Conservation (phyloP, 2,797 vertebrate genomes). For the Protosalanx chinensis region DNA sequence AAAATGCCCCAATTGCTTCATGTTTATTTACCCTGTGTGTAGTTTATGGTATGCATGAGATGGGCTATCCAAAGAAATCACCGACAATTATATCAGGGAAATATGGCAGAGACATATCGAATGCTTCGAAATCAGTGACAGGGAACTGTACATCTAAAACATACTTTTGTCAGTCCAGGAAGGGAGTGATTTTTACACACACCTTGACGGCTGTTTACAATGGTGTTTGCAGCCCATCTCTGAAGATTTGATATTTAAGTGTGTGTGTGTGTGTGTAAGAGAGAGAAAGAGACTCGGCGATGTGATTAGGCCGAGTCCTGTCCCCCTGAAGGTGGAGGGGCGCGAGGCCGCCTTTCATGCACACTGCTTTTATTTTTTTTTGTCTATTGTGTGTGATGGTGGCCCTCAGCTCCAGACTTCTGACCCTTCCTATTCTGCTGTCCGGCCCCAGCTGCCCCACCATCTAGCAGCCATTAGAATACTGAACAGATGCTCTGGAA, state of each 20-base stretch:
- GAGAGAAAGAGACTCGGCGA: conserved; percentile 17
- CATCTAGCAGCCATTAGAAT: conserved; percentile 67
- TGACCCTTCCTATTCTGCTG: conserved; percentile 76
- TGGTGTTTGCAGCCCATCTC: conserved; percentile 3
- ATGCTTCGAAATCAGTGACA: neutral
- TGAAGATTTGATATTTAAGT: neutral
- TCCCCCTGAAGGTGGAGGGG: conserved; percentile 42
- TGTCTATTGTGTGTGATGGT: conserved; percentile 75
- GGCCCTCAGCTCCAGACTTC: conserved; percentile 71
- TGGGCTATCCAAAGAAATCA: conserved; percentile 30
- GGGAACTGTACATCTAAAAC: neutral
- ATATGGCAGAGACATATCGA: neutral
- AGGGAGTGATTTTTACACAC: neutral
- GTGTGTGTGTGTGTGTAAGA: neutral
- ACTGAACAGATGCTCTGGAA: conserved; percentile 71
- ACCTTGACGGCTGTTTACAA: conserved; percentile 1
- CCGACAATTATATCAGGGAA: conserved; percentile 28
- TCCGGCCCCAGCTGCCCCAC: conserved; percentile 75
- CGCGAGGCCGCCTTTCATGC: conserved; percentile 60
- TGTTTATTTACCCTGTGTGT: conserved; percentile 56
- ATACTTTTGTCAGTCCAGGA: neutral
- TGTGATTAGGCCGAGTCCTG: conserved; percentile 57
- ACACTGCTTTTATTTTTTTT: conserved; percentile 75
- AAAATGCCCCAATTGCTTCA: conserved; percentile 43
- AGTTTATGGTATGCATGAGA: conserved; percentile 38